A percentile compares a stretch with the other conserved stretches of the same genome.
phyloP scores from a whole-genome alignment of 2,113 vertebrate genomes.

The Thomomys bottae region DNA sequence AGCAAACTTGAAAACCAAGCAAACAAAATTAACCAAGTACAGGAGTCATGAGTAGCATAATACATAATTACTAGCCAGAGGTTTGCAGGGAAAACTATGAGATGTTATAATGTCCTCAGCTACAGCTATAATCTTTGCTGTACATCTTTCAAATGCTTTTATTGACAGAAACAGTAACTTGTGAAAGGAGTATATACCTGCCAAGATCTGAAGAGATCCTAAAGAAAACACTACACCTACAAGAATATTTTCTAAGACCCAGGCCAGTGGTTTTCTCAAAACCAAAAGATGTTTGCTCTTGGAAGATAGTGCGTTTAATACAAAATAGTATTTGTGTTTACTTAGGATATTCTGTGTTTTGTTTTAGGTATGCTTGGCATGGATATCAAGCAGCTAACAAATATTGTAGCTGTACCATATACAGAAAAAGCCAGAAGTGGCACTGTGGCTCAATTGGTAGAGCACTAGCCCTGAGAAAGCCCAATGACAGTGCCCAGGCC shows the following conservation, averaged over 20 bases:
- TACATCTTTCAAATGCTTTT: not conserved
- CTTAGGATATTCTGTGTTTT: not conserved
- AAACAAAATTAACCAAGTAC: not conserved
- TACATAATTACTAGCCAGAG: not conserved
- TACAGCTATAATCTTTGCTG: not conserved
- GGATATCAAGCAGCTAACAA: conserved; percentile 51
- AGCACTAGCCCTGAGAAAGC: too few species aligned
- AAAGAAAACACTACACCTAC: not conserved
- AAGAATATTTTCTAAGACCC: not conserved
- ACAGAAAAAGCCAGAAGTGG: too few species aligned
- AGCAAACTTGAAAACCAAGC: conserved; percentile 2
- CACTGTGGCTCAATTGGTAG: too few species aligned
- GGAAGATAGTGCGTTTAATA: not conserved
- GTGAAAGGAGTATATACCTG: not conserved
- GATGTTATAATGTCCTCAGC: not conserved
- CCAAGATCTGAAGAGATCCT: not conserved
- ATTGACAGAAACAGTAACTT: not conserved
- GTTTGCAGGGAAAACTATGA: not conserved
- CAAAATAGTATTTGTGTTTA: not conserved
- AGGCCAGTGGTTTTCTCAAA: not conserved
- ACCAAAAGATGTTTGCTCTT: not conserved
- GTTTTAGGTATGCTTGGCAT: not conserved
- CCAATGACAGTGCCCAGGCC: too few species aligned
- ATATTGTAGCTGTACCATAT: too few species aligned
- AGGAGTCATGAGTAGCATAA: not conserved